Evolutionary conservation across 37 sponge, comb jelly and placozoan genomes (phyloP).

Genomic region (Crambe crambe): DNA sequence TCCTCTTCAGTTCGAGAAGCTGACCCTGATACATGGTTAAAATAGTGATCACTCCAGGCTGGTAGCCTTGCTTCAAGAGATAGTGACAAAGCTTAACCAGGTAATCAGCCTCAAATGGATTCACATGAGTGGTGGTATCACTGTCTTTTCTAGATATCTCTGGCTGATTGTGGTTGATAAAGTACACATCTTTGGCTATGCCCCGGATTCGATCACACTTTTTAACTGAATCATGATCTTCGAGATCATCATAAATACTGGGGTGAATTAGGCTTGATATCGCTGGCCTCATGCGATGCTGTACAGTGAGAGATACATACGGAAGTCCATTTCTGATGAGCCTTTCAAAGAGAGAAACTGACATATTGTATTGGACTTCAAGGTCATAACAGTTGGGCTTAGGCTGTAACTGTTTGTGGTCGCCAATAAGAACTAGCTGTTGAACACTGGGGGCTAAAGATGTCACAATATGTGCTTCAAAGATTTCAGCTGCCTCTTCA

Average conservation of each 20-base stretch:
- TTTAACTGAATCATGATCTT: constrained; percentile 37
- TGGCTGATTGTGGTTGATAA: constrained; percentile 52
- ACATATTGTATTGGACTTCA: constrained; percentile 57
- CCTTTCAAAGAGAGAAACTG: constrained; percentile 91
- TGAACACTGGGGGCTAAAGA: constrained; percentile 81
- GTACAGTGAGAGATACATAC: constrained; percentile 6
- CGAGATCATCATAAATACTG: constrained; percentile 65
- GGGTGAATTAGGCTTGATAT: constrained; percentile 73
- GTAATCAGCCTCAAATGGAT: constrained; percentile 77
- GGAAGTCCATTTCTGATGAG: constrained; percentile 39
- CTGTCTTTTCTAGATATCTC: constrained; percentile 61
- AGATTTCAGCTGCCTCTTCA: constrained; percentile 96
- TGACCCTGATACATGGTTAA: constrained; percentile 92
- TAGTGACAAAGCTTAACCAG: constrained; percentile 66
- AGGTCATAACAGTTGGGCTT: constrained; percentile 77
- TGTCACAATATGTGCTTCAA: constrained; percentile 89
- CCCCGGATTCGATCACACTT: constrained; percentile 56
- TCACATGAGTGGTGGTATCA: constrained; percentile 57
- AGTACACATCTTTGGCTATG: constrained; percentile 69
- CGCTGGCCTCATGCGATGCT: constrained; percentile 93
- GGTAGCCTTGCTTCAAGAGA: constrained; percentile 78
- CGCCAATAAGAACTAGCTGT: constrained; percentile 93
- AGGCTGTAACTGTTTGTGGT: constrained; percentile 93
- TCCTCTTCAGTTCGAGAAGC: constrained; percentile 62
- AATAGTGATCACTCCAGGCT: constrained; percentile 73